Evolutionary conservation across 1,140 invertebrate species (phyloP).

Genomic region (Drosophila leontia): DNA sequence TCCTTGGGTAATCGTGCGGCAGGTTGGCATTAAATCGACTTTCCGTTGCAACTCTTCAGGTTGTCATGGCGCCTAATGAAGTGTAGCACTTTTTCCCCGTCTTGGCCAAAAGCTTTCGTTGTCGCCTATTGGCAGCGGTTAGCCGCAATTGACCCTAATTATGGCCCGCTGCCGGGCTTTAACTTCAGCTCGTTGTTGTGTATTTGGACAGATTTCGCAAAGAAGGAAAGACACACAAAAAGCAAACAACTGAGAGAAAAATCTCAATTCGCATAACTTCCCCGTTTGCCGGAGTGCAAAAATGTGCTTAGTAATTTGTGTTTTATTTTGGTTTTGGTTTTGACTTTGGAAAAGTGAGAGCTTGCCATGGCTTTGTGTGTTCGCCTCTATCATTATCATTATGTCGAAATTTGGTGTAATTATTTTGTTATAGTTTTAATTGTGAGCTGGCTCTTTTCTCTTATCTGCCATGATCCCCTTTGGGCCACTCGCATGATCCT

Average conservation of each 20-base stretch:
- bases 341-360: slow-evolving; percentile 47
- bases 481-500: slow-evolving; percentile 44
- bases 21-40: slow-evolving; percentile 31
- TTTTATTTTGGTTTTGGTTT: slow-evolving; percentile 26
- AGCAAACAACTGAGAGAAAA: slow-evolving; percentile 19
- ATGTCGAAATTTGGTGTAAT: slow-evolving; percentile 58
- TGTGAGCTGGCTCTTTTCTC: slow-evolving; percentile 27
- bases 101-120: slow-evolving; percentile 44
- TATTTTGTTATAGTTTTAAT: slow-evolving; percentile 64
- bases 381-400: slow-evolving; percentile 55
- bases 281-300: slow-evolving; percentile 24
- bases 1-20: slow-evolving; percentile 39
- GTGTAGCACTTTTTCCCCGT: slow-evolving; percentile 51
- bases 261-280: slow-evolving; percentile 53
- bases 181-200: slow-evolving; percentile 24
- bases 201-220: slow-evolving; percentile 56
- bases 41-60: slow-evolving; percentile 28
- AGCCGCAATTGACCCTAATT: slow-evolving; percentile 75
- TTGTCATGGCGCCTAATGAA: slow-evolving; percentile 70
- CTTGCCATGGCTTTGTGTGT: slow-evolving; percentile 6
- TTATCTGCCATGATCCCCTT: slow-evolving; percentile 36
- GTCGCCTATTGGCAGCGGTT: slow-evolving; percentile 55
- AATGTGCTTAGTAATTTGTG: slow-evolving; percentile 45
- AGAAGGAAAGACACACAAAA: slow-evolving; percentile 24
- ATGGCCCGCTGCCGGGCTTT: slow-evolving; percentile 39